These are phyloP conservation scores for Agonum fuliginosum DNA, from an alignment of 2,888 invertebrate genomes.

Conservation along the genomic window DNA sequence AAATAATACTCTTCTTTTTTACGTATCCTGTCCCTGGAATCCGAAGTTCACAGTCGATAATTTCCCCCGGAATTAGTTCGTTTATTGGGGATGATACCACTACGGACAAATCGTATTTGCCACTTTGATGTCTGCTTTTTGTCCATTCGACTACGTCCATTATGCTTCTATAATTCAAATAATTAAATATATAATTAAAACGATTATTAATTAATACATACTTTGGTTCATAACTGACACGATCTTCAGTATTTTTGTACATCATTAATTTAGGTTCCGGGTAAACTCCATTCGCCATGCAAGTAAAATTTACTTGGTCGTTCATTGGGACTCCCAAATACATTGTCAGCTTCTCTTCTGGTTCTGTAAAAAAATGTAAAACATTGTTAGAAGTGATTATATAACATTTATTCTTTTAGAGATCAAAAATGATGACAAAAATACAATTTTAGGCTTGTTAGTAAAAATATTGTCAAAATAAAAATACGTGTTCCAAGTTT, in stretches of 20 bases:
- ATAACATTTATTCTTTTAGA: too few species aligned
- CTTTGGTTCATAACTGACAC: constrained; percentile 37
- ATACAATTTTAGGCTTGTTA: background rate
- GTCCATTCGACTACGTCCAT: constrained; percentile 70
- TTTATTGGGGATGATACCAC: constrained; percentile 66
- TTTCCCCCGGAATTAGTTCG: constrained; percentile 68
- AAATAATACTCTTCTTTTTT: constrained; percentile 69
- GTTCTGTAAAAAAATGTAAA: constrained; percentile 68
- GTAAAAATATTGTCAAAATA: background rate
- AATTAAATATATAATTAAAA: background rate
- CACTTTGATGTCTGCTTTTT: constrained; percentile 67
- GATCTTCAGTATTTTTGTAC: constrained; percentile 66
- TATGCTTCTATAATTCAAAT: constrained; percentile 65
- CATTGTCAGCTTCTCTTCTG: constrained; percentile 68
- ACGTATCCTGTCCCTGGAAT: constrained; percentile 72
- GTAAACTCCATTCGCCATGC: constrained; percentile 71
- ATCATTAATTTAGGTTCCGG: constrained; percentile 71
- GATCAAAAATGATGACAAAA: too few species aligned
- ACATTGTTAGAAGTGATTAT: too few species aligned
- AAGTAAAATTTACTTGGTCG: constrained; percentile 72
- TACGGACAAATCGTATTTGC: constrained; percentile 68
- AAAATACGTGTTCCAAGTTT: too few species aligned
- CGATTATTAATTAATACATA: constrained; percentile 3
- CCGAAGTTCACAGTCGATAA: constrained; percentile 70
- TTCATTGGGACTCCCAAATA: constrained; percentile 65